These are phyloP conservation scores for Notamacropus eugenii DNA, from an alignment of 2,797 vertebrate species.

Conservation along the genomic window DNA sequence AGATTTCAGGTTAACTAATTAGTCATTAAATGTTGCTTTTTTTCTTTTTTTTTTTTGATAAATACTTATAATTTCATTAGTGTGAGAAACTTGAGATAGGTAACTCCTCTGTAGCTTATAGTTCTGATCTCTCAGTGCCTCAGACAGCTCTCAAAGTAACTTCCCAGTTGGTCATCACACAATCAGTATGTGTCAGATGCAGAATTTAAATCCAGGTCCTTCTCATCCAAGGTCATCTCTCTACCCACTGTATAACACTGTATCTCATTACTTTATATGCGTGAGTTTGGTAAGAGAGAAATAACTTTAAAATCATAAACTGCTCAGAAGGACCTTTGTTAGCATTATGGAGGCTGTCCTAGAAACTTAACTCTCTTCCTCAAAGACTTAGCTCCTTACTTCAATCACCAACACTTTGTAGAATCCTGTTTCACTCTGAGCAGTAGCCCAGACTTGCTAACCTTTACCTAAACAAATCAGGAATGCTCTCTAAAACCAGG, in stretches of 20 bases:
- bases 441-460: constrained; percentile 17
- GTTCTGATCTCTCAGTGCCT: not conserved
- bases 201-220: not conserved
- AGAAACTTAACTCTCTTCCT: not conserved
- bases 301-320: not conserved
- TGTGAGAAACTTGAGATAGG: not conserved
- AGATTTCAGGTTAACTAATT: not conserved
- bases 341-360: not conserved
- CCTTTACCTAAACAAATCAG: not conserved
- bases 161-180: not conserved
- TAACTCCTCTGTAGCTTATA: not conserved
- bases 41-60: not conserved
- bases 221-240: not conserved
- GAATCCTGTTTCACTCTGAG: constrained; percentile 7
- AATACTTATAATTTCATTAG: not conserved
- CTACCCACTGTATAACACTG: not conserved
- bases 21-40: not conserved
- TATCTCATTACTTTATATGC: not conserved
- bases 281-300: not conserved
- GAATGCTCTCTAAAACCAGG: constrained; percentile 12
- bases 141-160: not conserved
- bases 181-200: not conserved
- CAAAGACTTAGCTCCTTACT: not conserved
- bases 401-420: not conserved
- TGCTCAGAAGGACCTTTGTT: not conserved